Conservation (phyloP, 2,888 invertebrate genomes). For the Yponomeuta evonymella region DNA sequence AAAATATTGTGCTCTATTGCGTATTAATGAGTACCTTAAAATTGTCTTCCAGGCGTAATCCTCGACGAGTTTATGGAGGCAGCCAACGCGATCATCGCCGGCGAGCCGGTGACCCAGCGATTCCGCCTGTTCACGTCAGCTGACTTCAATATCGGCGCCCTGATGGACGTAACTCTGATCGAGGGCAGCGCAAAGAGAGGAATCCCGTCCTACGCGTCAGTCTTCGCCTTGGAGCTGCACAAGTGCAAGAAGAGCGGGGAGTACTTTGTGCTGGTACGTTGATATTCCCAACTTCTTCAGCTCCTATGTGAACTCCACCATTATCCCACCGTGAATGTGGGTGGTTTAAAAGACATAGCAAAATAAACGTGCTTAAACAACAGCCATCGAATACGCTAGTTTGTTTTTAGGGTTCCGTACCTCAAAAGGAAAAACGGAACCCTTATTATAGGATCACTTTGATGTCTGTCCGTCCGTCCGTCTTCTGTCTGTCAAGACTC, state of each 20-base stretch:
- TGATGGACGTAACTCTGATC: slow-evolving; percentile 54
- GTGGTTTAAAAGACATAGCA: too few species aligned
- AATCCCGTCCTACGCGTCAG: slow-evolving; percentile 58
- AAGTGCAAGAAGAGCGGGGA: slow-evolving; percentile 38
- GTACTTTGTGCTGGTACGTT: slow-evolving; percentile 52
- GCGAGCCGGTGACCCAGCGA: slow-evolving; percentile 36
- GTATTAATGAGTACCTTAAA: too few species aligned
- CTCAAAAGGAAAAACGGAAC: too few species aligned
- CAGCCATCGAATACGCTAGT: too few species aligned
- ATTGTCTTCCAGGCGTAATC: slow-evolving; percentile 46
- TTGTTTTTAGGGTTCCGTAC: too few species aligned
- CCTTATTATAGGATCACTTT: too few species aligned
- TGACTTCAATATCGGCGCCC: slow-evolving; percentile 61
- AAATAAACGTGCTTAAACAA: too few species aligned
- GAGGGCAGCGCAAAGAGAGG: slow-evolving; percentile 30
- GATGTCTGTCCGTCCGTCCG: too few species aligned
- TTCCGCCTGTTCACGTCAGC: slow-evolving; percentile 52
- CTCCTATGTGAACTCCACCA: too few species aligned
- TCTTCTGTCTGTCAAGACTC: too few species aligned
- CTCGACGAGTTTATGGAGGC: slow-evolving; percentile 49
- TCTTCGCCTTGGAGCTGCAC: slow-evolving; percentile 56
- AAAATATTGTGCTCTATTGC: too few species aligned
- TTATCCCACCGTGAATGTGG: too few species aligned
- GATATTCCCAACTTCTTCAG: neutral
- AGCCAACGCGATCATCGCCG: slow-evolving; percentile 42